Conservation (phyloP, 2,797 vertebrate species). For the Gambelia wislizenii region DNA sequence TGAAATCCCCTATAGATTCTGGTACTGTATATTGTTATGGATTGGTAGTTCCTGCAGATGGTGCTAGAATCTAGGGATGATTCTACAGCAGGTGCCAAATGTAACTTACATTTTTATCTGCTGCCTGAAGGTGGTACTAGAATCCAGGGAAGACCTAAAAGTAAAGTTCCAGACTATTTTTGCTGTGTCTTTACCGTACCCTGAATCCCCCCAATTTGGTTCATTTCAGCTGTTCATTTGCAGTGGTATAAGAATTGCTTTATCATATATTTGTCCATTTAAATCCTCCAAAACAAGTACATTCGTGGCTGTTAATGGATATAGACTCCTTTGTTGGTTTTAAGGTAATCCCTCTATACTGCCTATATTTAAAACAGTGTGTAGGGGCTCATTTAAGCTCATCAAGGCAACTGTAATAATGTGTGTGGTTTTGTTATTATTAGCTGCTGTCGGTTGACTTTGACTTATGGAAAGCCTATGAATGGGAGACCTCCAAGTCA, state of each 20-base stretch:
- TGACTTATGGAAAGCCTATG: too few species aligned
- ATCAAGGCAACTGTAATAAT: neutral
- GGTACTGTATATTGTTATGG: neutral
- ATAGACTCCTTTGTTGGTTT: neutral
- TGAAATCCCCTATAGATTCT: neutral
- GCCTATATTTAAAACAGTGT: neutral
- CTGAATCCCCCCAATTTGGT: neutral
- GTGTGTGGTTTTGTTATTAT: neutral
- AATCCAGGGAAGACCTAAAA: too few species aligned
- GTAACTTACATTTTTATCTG: neutral
- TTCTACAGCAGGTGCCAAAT: neutral
- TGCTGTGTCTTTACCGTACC: neutral
- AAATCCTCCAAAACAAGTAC: neutral
- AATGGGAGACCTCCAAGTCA: too few species aligned
- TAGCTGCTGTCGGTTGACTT: too few species aligned
- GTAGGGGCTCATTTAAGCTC: neutral
- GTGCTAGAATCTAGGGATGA: slow-evolving; percentile 6
- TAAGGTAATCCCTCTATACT: neutral
- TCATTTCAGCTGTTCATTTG: neutral
- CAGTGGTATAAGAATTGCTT: neutral
- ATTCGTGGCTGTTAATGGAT: neutral
- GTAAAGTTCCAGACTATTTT: neutral
- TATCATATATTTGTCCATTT: neutral
- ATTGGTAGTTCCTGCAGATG: slow-evolving; percentile 8
- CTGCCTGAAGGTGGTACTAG: too few species aligned